Evolutionary conservation across 2,113 vertebrate genomes (phyloP).

Genomic region (Strigops habroptila): DNA sequence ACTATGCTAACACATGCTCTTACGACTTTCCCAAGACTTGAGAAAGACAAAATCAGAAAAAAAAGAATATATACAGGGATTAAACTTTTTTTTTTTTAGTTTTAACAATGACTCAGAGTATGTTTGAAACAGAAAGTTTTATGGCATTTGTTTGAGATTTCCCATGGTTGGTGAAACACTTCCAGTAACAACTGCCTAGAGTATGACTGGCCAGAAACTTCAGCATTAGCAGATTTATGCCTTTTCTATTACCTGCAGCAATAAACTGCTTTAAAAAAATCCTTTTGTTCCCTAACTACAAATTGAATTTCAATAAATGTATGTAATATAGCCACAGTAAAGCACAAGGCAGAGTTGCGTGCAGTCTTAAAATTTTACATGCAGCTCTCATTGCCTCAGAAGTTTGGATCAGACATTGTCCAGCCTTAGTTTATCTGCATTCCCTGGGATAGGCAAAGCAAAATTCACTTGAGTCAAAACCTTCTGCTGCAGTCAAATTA

Average conservation of each 20-base stretch:
- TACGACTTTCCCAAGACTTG: background rate
- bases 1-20: background rate
- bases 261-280: conserved; percentile 11
- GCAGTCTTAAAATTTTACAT: conserved; percentile 3
- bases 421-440: background rate
- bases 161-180: background rate
- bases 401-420: background rate
- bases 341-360: background rate
- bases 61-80: background rate
- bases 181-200: background rate
- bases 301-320: conserved; percentile 59
- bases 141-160: background rate
- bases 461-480: background rate
- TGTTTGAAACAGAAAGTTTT: background rate
- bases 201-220: conserved; percentile 8
- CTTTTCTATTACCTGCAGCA: conserved; percentile 41
- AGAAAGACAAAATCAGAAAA: background rate
- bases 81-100: background rate
- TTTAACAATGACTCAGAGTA: background rate
- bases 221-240: conserved; percentile 24
- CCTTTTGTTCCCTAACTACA: conserved; percentile 26
- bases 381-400: background rate
- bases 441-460: background rate
- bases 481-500: background rate
- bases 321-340: conserved; percentile 3